Base-by-base conservation (phyloP, 2,888 invertebrate genomes). In the Prosopocoilus inquinatus region DNA sequence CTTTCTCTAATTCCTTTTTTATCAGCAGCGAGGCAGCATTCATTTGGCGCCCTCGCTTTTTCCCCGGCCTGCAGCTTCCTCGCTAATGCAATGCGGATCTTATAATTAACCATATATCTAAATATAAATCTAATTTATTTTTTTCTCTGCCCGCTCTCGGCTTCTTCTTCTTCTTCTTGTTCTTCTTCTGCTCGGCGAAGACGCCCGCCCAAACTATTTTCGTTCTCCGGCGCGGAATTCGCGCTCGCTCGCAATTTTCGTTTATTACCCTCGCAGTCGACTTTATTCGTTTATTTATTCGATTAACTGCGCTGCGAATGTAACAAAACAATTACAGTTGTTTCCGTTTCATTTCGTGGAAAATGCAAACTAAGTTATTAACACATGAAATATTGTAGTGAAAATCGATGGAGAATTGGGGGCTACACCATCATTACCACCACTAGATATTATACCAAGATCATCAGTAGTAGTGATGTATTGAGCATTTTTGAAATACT, bases 1-100 rank as follows among this genome's bases (percentile, higher is more conserved):
- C 76, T 68, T 76, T 75, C 76, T 77, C 75, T 78, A 78, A 77
- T 78, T 77, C 75, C 75, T 71, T 77, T 76, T 77, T 78, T 78
- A 77, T 78, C 78, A 78, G 77, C 75, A 73, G 72, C 74, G 72
- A 72, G 20, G 73, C 41, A 52, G 76, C 77, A 78, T 78, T 78
- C 78, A 76, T 76, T 75, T 72, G 73, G 68, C 65, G 67, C 66
- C 69, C 69, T 65, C 63, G 41, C 55, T 11, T 55, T 52, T 53
- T 41, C 47, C 47, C 35, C 50, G 33, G 50, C 46, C 38, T 55
- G 50, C 50, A 49, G 54, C 48, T 57, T 46, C 20, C 7, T 28
- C 47, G 47, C 56, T 61, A 61, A 61, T 61, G 59, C 61, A 59
- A 59, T 59, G 59, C 61, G 57, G 59, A 61, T 61, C 57, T 61